These are phyloP conservation scores for Distichodus sexfasciatus DNA, from an alignment of 2,797 vertebrate species.

Conservation along the genomic window DNA sequence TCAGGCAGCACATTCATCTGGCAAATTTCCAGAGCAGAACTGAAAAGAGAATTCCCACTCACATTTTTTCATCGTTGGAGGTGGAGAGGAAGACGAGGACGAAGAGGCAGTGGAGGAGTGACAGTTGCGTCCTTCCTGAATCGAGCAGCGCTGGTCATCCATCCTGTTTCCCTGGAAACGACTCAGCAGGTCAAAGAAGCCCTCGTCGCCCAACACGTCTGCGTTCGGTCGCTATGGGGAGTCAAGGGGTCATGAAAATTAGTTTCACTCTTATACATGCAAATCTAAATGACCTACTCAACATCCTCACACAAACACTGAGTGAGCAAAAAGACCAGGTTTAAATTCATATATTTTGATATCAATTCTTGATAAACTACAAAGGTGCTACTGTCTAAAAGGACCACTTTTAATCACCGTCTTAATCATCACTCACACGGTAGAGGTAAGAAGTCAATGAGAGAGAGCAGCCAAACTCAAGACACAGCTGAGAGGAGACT, in stretches of 20 bases:
- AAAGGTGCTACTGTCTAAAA: no score
- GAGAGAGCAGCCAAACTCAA: no score
- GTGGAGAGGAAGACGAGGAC: slow-evolving; percentile 52
- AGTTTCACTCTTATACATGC: no score
- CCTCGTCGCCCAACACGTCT: slow-evolving; percentile 85
- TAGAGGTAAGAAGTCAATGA: no score
- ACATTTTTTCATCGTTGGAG: slow-evolving; percentile 81
- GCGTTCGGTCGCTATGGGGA: slow-evolving; percentile 74
- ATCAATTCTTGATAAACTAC: no score
- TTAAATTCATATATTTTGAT: no score
- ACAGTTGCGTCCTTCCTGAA: slow-evolving; percentile 76
- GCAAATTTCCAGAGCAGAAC: neutral
- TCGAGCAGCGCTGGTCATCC: slow-evolving; percentile 92
- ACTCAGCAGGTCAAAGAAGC: slow-evolving; percentile 94
- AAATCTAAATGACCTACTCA: no score
- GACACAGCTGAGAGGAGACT: no score
- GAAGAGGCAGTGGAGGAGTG: slow-evolving; percentile 51
- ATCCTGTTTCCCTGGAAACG: slow-evolving; percentile 97
- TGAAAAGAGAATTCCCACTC: slow-evolving; percentile 38
- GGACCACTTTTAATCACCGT: no score
- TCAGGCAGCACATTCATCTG: neutral
- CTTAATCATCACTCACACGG: no score
- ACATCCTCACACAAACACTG: no score
- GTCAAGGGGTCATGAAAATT: slow-evolving; percentile 1
- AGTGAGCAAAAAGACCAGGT: no score